Evolutionary conservation across 64 coral and sea anemone genomes (phyloP).

Genomic region (Pocillopora damicornis): DNA sequence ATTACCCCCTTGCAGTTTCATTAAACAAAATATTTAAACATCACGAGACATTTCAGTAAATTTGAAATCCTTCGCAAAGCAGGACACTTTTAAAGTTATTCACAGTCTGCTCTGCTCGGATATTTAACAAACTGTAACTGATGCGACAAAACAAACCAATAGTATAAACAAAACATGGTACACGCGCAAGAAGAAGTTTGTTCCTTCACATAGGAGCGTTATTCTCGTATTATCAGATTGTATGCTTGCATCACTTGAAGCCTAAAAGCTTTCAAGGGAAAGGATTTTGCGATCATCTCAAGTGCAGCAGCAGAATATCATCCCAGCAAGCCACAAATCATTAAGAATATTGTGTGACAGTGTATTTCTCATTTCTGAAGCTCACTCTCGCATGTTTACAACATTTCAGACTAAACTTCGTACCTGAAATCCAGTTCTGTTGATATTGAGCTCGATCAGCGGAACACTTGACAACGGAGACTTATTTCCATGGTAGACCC

Average conservation of each 20-base stretch:
- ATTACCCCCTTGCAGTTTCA: background rate
- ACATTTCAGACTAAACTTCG: background rate
- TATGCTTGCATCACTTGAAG: background rate
- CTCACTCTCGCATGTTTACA: background rate
- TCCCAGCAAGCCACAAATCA: background rate
- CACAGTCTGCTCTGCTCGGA: background rate
- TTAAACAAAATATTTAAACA: background rate
- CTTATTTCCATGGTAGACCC: background rate
- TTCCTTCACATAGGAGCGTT: background rate
- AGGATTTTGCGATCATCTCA: no score
- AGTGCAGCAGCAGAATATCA: background rate
- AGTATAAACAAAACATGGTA: background rate
- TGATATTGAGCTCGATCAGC: constrained; percentile 37
- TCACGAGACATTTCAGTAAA: background rate
- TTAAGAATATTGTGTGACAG: constrained; percentile 3
- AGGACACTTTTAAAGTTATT: no score
- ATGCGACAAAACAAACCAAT: background rate
- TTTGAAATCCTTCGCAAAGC: no score
- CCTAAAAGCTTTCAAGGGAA: background rate
- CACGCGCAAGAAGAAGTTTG: background rate
- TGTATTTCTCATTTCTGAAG: background rate
- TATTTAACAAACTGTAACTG: background rate
- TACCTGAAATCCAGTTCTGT: constrained; percentile 29
- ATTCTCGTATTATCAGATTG: background rate
- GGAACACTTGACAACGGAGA: constrained; percentile 7